phyloP scores from a whole-genome alignment of 2,797 vertebrate species.

The Capromys pilorides region DNA sequence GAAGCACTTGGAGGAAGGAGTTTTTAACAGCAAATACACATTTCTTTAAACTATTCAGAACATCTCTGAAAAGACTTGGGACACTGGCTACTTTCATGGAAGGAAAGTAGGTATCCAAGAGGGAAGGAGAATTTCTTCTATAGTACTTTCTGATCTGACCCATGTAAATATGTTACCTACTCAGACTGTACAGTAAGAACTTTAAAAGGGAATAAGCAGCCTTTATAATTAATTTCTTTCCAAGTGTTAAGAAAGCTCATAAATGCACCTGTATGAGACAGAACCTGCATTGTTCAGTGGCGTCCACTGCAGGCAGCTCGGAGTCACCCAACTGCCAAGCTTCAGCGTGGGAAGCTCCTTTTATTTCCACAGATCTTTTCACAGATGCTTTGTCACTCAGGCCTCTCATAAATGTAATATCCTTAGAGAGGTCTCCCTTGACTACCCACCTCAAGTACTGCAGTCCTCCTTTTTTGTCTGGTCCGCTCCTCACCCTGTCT shows the following conservation, averaged over 20 bases:
- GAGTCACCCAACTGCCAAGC: not conserved
- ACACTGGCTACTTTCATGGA: slow-evolving; percentile 6
- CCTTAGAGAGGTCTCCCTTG: not conserved
- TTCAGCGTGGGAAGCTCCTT: not conserved
- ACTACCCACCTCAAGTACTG: not conserved
- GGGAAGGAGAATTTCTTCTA: slow-evolving; percentile 19
- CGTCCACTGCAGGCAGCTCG: not conserved
- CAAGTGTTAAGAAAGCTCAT: not conserved
- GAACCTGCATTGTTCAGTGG: not conserved
- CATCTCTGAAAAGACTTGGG: slow-evolving; percentile 30
- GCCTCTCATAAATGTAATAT: not conserved
- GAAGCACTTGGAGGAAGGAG: not conserved
- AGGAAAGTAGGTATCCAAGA: not conserved
- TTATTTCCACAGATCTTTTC: slow-evolving; percentile 8
- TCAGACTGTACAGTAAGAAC: slow-evolving; percentile 35
- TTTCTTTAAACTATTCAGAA: not conserved
- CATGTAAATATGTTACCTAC: slow-evolving; percentile 40
- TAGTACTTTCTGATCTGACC: slow-evolving; percentile 38
- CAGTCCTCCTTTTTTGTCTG: not conserved
- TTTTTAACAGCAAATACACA: slow-evolving; percentile 17
- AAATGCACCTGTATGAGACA: slow-evolving; percentile 17
- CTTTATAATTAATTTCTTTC: slow-evolving; percentile 59
- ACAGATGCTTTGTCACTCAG: not conserved
- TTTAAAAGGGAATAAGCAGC: slow-evolving; percentile 27
- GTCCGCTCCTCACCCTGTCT: slow-evolving; percentile 4